Conservation (phyloP, 2,113 vertebrate genomes). For the Saguinus imperator region DNA sequence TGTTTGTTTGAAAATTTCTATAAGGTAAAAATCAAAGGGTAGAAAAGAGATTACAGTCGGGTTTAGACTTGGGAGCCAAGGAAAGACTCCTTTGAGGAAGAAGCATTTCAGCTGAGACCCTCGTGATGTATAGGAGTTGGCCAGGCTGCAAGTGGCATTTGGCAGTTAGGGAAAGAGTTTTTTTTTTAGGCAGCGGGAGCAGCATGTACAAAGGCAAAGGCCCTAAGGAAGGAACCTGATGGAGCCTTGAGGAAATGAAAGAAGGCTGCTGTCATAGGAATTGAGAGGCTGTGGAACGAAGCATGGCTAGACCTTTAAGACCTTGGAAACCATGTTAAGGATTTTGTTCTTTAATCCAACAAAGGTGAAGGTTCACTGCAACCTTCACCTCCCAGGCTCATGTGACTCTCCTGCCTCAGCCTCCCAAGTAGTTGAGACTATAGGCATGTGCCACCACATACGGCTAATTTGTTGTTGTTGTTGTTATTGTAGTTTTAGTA, state of each 20-base stretch:
- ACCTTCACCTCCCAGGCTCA: too few relatives aligned
- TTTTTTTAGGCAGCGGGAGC: not conserved
- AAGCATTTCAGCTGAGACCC: constrained; percentile 25
- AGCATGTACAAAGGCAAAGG: not conserved
- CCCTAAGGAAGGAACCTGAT: not conserved
- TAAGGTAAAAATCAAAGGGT: not conserved
- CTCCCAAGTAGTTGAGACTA: too few relatives aligned
- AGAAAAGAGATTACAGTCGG: not conserved
- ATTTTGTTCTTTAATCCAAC: constrained; percentile 32
- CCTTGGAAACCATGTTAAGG: not conserved
- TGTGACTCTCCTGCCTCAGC: too few relatives aligned
- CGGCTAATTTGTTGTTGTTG: too few relatives aligned
- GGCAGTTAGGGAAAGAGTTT: not conserved
- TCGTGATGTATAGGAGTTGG: not conserved
- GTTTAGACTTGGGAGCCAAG: not conserved
- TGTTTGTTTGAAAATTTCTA: constrained; percentile 26
- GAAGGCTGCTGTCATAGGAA: not conserved
- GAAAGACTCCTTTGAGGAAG: constrained; percentile 15
- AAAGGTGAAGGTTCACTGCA: too few relatives aligned
- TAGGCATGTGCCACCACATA: too few relatives aligned
- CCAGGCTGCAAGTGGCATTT: not conserved
- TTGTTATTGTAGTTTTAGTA: too few relatives aligned
- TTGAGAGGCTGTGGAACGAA: not conserved
- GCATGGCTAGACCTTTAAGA: not conserved
- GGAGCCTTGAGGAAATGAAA: constrained; percentile 54